Evolutionary conservation across 2,888 invertebrate genomes (phyloP), one percentile per base, ranked within the genome.

Genomic region (Acrobasis repandana): DNA sequence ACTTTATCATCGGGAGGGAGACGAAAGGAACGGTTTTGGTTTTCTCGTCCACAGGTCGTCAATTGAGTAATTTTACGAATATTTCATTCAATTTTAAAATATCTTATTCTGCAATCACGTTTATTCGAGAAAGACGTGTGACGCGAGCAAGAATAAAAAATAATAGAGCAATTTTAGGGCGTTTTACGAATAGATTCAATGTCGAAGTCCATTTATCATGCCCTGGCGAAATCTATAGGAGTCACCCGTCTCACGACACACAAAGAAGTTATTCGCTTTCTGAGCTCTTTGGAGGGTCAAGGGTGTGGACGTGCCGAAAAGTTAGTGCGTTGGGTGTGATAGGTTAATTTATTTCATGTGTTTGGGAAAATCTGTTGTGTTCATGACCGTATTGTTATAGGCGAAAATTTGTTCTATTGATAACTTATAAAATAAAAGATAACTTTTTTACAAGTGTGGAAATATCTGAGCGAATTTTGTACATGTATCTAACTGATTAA

Each of bases 141-240:
- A 28, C 28, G 28, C 28, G 28, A 28, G 28, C 4, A 6, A 43
- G 10, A 14, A 11, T 43, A 4, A 5, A n/a, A 14, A 14, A n/a
- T 14, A 43, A 43, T 43, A 59, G 57, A 48, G 50, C 61, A 65
- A 60, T 60, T 62, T 62, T 63, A 60, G 63, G 50, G 43, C 43
- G 6, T 43, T 43, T 43, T 3, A n/a, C 43, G 43, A n/a, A 43
- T 11, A 43, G 43, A n/a, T 43, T 6, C 14, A n/a, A 43, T n/a
- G 43, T 3, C 43, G 43, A 43, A 43, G 10, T n/a, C 43, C 61
- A 65, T 67, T 67, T 64, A 61, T 67, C 67, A 67, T 64, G 64
- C 47, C 65, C 62, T 43, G 14, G 47, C 33, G 57, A 47, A 49
- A 58, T 38, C 58, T 58, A 58, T 58, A 58, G 58, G 36, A 58